Evolutionary conservation across 2,113 vertebrate genomes (phyloP).

Genomic region (Anser brachyrhynchus): DNA sequence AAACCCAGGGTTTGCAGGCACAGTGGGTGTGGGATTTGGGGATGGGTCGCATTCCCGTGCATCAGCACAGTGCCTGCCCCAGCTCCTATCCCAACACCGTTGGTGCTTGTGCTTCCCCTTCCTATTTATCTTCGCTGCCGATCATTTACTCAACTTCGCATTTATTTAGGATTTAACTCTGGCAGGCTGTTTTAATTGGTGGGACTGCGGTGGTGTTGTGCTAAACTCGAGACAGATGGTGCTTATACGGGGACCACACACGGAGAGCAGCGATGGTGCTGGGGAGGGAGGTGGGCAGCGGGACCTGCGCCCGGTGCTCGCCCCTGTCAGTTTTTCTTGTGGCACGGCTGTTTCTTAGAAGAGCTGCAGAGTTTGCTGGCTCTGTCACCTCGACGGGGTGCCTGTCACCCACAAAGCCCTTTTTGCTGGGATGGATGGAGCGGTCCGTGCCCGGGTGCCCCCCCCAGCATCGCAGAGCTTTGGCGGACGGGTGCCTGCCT

Average conservation of each 20-base stretch:
- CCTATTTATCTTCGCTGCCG: not conserved
- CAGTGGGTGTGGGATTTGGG: not conserved
- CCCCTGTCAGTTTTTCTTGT: not conserved
- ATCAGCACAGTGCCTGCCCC: not conserved
- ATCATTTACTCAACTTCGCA: conserved; percentile 15
- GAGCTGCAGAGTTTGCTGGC: not conserved
- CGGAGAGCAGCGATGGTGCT: conserved; percentile 45
- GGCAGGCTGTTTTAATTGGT: conserved; percentile 60
- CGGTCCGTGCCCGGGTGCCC: not conserved
- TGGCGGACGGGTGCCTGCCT: not conserved
- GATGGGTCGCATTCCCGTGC: not conserved
- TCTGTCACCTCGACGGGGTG: rapidly evolving
- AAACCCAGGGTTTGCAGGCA: not conserved
- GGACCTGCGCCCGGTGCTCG: not conserved
- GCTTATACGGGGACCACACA: conserved; percentile 63
- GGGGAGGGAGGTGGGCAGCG: not conserved
- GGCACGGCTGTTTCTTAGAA: not conserved
- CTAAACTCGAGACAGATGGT: conserved; percentile 77
- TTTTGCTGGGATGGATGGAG: not conserved
- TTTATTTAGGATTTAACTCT: conserved; percentile 44
- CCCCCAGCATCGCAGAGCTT: not conserved
- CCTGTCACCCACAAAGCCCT: not conserved
- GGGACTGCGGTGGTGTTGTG: conserved; percentile 48
- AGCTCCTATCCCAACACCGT: not conserved
- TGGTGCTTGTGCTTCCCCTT: not conserved